Conservation (phyloP, 2,797 vertebrate genomes). For the Etheostoma nigrum region DNA sequence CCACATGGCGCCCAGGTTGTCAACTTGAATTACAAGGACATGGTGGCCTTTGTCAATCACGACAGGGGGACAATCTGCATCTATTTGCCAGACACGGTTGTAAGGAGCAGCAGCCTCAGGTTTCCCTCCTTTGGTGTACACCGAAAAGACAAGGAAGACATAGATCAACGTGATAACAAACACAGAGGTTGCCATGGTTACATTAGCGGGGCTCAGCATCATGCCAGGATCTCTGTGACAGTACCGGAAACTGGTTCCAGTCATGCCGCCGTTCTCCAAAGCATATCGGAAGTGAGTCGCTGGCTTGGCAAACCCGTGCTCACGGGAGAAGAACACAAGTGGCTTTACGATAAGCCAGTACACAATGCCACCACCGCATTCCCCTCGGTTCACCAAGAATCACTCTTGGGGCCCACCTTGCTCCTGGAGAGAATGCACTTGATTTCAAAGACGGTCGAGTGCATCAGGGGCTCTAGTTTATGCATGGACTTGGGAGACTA, state of each 20-base stretch:
- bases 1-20: too few species aligned
- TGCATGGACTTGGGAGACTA: neutral
- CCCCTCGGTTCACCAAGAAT: neutral
- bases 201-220: too few species aligned
- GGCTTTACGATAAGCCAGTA: neutral
- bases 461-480: neutral
- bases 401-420: neutral
- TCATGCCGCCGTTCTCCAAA: neutral
- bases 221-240: neutral
- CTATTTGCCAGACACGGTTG: neutral
- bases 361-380: neutral
- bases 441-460: neutral
- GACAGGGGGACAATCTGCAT: neutral
- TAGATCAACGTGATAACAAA: too few species aligned
- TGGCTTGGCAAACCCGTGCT: neutral
- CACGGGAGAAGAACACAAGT: neutral
- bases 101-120: neutral
- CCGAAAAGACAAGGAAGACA: neutral
- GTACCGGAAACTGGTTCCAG: neutral
- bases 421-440: neutral
- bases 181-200: too few species aligned
- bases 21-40: neutral
- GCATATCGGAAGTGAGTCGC: neutral
- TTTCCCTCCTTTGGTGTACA: neutral
- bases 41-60: neutral